Conservation (phyloP, 2,113 vertebrate species). For the Pituophis catenifer region DNA sequence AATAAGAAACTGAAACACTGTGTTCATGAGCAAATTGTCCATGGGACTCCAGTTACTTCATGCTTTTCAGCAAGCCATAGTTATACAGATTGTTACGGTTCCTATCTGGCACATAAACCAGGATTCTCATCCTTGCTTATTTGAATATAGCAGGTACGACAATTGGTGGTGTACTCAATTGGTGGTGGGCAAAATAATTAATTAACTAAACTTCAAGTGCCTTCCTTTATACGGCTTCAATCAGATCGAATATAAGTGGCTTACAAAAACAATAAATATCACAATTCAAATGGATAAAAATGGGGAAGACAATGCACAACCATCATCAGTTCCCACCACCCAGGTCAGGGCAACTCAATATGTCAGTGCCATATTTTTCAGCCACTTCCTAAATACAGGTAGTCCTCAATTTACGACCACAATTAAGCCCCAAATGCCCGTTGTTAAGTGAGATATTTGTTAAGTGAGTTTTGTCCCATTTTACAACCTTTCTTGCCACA, state of each 20-base stretch:
- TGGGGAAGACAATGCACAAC: neutral
- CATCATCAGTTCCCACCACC: neutral
- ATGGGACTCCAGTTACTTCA: neutral
- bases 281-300: neutral
- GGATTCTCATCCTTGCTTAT: neutral
- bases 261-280: neutral
- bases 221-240: neutral
- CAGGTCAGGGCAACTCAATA: neutral
- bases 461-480: too few species aligned
- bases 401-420: too few species aligned
- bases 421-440: too few species aligned
- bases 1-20: neutral
- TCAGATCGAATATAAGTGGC: neutral
- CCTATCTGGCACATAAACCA: neutral
- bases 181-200: neutral
- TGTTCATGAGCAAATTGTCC: neutral
- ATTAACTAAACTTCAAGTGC: neutral
- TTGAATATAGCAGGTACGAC: neutral
- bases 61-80: neutral
- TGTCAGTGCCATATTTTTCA: neutral
- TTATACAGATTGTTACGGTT: neutral
- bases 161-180: neutral
- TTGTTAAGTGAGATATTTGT: too few species aligned
- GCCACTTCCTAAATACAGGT: neutral
- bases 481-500: too few species aligned